phyloP scores from a whole-genome alignment of 1,140 invertebrate species.

The Nephila pilipes region DNA sequence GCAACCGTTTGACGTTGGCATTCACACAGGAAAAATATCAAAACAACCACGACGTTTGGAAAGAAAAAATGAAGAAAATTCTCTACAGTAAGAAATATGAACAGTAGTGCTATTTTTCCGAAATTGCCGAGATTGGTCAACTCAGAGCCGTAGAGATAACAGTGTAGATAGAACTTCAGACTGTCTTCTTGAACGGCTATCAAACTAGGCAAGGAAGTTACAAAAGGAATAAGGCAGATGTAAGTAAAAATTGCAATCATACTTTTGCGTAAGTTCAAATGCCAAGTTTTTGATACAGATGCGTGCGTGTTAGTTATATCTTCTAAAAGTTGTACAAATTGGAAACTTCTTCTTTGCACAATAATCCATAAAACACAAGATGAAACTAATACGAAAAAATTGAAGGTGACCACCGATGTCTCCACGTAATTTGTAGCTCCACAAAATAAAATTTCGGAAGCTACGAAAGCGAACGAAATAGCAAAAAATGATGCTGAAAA shows the following conservation, averaged over 20 bases:
- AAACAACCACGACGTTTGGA: not conserved
- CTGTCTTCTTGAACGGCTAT: not conserved
- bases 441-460: not conserved
- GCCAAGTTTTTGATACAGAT: not conserved
- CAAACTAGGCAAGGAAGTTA: not conserved
- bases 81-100: not conserved
- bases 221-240: not conserved
- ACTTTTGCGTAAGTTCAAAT: not conserved
- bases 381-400: not conserved
- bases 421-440: not conserved
- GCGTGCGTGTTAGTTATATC: not conserved
- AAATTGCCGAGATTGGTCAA: not conserved
- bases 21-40: slow-evolving; percentile 20
- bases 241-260: not conserved
- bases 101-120: not conserved
- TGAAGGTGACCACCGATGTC: slow-evolving; percentile 1
- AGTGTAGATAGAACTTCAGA: not conserved
- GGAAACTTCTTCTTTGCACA: not conserved
- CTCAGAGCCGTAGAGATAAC: not conserved
- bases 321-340: not conserved
- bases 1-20: not conserved
- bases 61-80: slow-evolving; percentile 46
- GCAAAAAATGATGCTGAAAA: not conserved
- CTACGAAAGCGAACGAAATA: not conserved
- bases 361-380: slow-evolving; percentile 25